Evolutionary conservation across 2,113 vertebrate genomes (phyloP).

Genomic region (Myrmophylax atrothorax): DNA sequence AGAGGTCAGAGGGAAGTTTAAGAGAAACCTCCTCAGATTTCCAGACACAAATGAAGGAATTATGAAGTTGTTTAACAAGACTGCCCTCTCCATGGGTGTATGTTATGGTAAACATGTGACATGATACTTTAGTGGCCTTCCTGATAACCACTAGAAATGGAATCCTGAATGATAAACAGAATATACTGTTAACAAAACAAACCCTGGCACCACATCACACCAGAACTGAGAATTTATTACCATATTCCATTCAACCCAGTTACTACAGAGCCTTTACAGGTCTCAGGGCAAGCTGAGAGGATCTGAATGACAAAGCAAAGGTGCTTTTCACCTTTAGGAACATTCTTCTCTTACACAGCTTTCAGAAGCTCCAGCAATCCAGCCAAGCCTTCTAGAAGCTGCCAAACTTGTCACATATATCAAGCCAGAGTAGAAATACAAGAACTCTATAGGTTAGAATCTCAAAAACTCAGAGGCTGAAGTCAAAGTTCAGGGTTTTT

Average conservation of each 20-base stretch:
- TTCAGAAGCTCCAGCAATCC: neutral
- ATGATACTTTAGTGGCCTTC: neutral
- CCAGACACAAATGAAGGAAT: neutral
- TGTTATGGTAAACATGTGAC: neutral
- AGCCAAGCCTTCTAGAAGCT: neutral
- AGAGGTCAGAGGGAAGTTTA: neutral
- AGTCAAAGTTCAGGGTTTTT: neutral
- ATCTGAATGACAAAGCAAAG: neutral
- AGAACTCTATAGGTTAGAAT: neutral
- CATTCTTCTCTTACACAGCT: neutral
- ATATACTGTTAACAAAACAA: neutral
- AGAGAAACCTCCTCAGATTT: neutral
- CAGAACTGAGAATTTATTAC: neutral
- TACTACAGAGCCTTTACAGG: neutral
- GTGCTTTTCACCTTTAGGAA: neutral
- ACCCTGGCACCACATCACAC: neutral
- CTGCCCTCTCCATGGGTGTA: neutral
- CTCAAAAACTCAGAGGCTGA: neutral
- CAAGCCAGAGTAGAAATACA: neutral
- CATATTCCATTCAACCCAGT: neutral
- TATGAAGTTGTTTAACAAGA: neutral
- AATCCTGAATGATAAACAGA: neutral
- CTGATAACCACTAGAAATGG: neutral
- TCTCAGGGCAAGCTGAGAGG: neutral
- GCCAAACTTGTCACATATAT: neutral